phyloP scores from a whole-genome alignment of 2,113 vertebrate genomes.

The Mormyrus lacerda region DNA sequence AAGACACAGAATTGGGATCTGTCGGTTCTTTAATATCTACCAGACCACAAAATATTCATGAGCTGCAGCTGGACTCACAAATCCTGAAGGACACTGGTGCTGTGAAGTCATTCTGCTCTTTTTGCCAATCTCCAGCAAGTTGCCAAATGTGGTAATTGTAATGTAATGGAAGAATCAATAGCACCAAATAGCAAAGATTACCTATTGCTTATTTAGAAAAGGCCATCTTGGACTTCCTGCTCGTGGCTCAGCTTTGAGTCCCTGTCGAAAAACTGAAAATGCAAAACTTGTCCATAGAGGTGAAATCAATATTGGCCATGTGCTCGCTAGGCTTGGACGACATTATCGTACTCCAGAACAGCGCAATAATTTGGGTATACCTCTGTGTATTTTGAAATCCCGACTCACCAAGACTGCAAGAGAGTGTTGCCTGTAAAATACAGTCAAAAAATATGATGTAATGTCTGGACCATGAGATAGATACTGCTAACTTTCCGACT shows the following conservation, averaged over 20 bases:
- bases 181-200: background rate
- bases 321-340: background rate
- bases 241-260: background rate
- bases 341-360: background rate
- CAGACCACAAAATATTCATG: background rate
- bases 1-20: background rate
- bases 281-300: background rate
- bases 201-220: background rate
- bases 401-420: background rate
- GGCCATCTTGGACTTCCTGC: background rate
- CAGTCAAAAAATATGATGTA: background rate
- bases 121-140: background rate
- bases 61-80: background rate
- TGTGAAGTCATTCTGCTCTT: background rate
- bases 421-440: background rate
- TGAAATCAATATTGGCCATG: background rate
- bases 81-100: background rate
- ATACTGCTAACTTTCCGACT: background rate
- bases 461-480: background rate
- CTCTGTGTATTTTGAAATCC: background rate
- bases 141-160: background rate
- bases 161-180: background rate
- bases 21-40: background rate
- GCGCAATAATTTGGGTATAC: background rate
- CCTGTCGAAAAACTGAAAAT: background rate